Percentiles rank a stretch among this genome's conserved stretches.
Evolutionary conservation across 53 echinoderm and acorn worm species (phyloP).

Genomic region (Echinarachnius parma): DNA sequence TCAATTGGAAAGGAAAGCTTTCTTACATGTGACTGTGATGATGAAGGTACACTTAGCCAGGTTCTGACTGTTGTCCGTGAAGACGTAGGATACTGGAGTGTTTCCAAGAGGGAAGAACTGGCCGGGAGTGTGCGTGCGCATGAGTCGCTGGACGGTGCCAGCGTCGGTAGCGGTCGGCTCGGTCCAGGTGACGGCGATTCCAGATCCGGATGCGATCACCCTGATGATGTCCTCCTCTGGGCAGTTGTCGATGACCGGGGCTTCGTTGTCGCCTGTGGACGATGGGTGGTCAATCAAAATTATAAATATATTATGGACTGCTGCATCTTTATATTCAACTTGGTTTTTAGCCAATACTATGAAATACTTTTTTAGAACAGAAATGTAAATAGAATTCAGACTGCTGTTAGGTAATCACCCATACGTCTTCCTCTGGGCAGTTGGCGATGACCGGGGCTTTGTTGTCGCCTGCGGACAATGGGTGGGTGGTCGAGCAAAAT

Average conservation of each 20-base stretch:
- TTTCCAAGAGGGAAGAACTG: conserved; percentile 46
- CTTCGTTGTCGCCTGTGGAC: conserved; percentile 41
- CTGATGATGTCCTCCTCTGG: conserved; percentile 39
- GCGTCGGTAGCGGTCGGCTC: conserved; percentile 61
- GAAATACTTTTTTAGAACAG: too few relatives aligned
- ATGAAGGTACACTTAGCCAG: conserved; percentile 47
- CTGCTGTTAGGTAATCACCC: too few relatives aligned
- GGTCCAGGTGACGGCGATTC: conserved; percentile 31
- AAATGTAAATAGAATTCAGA: too few relatives aligned
- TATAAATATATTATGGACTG: too few relatives aligned
- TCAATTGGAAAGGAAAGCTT: too few relatives aligned
- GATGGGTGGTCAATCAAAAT: too few relatives aligned
- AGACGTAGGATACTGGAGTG: conserved; percentile 46
- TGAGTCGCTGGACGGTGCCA: conserved; percentile 22
- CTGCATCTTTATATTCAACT: too few relatives aligned
- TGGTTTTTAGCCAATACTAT: too few relatives aligned
- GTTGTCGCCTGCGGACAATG: conserved; percentile 54
- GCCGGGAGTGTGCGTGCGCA: conserved; percentile 38
- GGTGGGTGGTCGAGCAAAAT: too few relatives aligned
- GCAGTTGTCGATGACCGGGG: conserved; percentile 62
- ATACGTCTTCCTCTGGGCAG: conserved; percentile 56
- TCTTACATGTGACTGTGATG: conserved; percentile 39
- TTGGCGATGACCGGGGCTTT: conserved; percentile 50
- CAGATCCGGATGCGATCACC: conserved; percentile 12
- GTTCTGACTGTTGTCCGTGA: conserved; percentile 62